phyloP scores from a whole-genome alignment of 1,140 invertebrate species.

The Campoletis sonorensis region DNA sequence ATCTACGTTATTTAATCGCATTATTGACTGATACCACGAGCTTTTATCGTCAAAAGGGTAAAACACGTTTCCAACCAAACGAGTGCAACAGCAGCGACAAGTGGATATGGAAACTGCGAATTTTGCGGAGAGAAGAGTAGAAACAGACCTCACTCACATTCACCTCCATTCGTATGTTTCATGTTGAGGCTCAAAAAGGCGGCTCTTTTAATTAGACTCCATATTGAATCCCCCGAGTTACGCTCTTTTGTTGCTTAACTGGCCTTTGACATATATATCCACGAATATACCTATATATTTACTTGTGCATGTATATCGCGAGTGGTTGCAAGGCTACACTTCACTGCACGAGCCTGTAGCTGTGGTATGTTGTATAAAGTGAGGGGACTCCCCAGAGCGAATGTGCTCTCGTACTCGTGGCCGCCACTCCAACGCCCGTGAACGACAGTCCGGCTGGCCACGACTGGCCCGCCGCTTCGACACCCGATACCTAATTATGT shows the following conservation, averaged over 20 bases:
- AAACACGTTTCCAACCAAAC: background rate
- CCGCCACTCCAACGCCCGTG: conserved; percentile 38
- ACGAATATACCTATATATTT: too few relatives aligned
- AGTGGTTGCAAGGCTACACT: too few relatives aligned
- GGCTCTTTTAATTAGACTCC: too few relatives aligned
- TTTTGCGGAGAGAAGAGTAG: background rate
- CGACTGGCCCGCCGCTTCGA: conserved; percentile 62
- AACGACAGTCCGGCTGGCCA: conserved; percentile 40
- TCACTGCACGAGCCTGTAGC: too few relatives aligned
- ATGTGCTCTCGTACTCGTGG: conserved; percentile 3
- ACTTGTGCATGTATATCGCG: too few relatives aligned
- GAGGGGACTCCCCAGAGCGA: conserved; percentile 48
- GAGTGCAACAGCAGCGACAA: conserved; percentile 3
- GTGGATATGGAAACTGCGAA: conserved; percentile 15
- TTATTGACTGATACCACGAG: conserved; percentile 2
- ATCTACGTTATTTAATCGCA: background rate
- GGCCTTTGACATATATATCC: too few relatives aligned
- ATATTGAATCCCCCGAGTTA: too few relatives aligned
- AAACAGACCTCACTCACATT: background rate
- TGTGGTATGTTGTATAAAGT: background rate
- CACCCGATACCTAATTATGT: conserved; percentile 75
- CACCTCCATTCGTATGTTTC: too few relatives aligned
- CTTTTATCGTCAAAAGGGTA: background rate
- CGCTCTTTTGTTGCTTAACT: too few relatives aligned
- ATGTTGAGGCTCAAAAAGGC: too few relatives aligned